Evolutionary conservation across 2,888 invertebrate genomes (phyloP).

Genomic region (Rotaria macrura): DNA sequence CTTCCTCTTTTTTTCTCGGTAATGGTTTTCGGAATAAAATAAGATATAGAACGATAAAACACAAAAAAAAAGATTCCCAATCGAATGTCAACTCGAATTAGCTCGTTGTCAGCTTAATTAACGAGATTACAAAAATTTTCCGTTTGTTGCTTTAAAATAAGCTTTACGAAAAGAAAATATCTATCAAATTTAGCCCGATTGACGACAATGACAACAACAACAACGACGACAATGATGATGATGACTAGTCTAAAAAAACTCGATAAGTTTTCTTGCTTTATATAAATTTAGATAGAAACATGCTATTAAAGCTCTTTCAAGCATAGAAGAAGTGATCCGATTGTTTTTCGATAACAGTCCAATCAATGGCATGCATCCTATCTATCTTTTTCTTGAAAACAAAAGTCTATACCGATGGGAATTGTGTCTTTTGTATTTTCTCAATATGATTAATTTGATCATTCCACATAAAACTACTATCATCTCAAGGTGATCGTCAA

Average conservation of each 20-base stretch:
- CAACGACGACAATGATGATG: background rate
- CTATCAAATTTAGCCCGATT: background rate
- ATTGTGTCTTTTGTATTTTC: background rate
- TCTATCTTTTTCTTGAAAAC: background rate
- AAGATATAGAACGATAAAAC: background rate
- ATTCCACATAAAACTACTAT: background rate
- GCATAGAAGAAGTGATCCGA: background rate
- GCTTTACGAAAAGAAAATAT: too few species aligned
- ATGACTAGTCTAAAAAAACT: background rate
- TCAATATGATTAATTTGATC: slow-evolving; percentile 4
- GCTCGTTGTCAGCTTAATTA: background rate
- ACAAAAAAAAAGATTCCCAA: background rate
- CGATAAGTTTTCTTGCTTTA: background rate
- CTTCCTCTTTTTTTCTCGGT: background rate
- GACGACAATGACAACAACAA: background rate
- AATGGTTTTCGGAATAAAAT: background rate
- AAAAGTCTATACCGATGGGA: background rate
- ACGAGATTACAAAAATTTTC: too few species aligned
- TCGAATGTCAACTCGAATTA: background rate
- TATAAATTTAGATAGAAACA: background rate
- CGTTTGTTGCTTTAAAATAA: too few species aligned
- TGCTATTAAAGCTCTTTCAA: background rate
- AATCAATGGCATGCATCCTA: background rate
- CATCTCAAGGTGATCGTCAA: background rate
- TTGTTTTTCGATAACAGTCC: background rate